Evolutionary conservation across 2,888 invertebrate species (phyloP), one percentile per base, ranked within the genome.

Genomic region (Mesorhabditis sp.): DNA sequence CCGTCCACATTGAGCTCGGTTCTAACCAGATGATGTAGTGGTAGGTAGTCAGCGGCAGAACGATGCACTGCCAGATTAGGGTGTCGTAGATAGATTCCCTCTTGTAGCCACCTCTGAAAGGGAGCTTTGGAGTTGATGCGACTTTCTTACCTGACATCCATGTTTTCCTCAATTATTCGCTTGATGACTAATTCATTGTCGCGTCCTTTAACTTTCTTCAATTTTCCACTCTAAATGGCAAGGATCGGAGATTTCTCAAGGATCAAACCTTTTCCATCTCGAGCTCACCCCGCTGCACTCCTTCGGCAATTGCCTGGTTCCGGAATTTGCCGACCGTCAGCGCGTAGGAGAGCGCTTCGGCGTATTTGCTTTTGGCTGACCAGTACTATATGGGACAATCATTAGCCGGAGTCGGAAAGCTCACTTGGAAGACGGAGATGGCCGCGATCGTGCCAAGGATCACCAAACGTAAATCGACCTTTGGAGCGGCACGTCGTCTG

Each of bases 381-480:
- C 87, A 86, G 83, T 89, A 89, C 88, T 89, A 83, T 61, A n/a
- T n/a, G 4, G 4, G 15, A n/a, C 13, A 61, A n/a, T 13, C 61
- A 3, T 3, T 7, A 7, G 41, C 13, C 15, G 64, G 43, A 13
- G 28, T 15, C 50, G 5, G 28, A 65, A 50, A 67, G 70, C 77
- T 73, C 91, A 93, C 87, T 87, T 95, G 94, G 70, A 94, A 90
- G 43, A 91, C 87, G 0, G 94, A 95, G 83, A 95, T 92, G 44
- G 94, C 89, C 0, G 92, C 90, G 67, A 95, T 91, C 1, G 92
- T 91, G 4, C 92, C 92, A 28, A 92, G 90, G 69, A 95, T 89
- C 5, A 95, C 95, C 71, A 94, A 89, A 77, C 93, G 89, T 0
- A 93, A 92, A 87, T 95, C 95, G 4, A 95, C 93, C 87, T 94